Evolutionary conservation across 1,140 invertebrate genomes (phyloP).

Genomic region (Apis dorsata): DNA sequence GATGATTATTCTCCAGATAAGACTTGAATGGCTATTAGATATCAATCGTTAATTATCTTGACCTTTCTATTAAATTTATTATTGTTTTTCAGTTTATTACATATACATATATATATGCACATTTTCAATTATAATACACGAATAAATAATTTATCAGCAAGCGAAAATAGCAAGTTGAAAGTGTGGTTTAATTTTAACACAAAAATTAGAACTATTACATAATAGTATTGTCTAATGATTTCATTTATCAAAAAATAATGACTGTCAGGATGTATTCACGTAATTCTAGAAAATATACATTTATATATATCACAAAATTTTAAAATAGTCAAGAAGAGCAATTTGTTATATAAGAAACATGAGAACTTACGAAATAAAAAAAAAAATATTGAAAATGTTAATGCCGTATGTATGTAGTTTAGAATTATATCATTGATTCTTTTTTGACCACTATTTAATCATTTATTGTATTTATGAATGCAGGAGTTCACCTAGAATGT

Average conservation of each 20-base stretch:
- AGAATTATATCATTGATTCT: background rate
- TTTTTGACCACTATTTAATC: background rate
- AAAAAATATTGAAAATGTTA: no score
- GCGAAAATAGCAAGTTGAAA: background rate
- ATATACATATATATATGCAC: background rate
- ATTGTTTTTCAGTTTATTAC: slow-evolving; percentile 12
- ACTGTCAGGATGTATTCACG: no score
- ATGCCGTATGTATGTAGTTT: background rate
- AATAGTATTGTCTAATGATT: background rate
- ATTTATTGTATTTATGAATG: background rate
- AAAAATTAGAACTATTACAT: background rate
- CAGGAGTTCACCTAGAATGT: background rate
- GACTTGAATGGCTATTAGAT: background rate
- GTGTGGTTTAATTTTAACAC: background rate
- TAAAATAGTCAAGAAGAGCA: background rate
- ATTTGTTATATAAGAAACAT: background rate
- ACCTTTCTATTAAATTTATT: slow-evolving; percentile 19
- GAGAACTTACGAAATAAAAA: no score
- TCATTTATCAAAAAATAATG: background rate
- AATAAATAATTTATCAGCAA: background rate
- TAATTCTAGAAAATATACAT: background rate
- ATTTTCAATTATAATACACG: background rate
- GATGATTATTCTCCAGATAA: background rate
- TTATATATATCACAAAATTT: background rate
- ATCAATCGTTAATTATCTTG: slow-evolving; percentile 15